phyloP scores from a whole-genome alignment of 2,113 vertebrate species.

The Urocitellus parryii region DNA sequence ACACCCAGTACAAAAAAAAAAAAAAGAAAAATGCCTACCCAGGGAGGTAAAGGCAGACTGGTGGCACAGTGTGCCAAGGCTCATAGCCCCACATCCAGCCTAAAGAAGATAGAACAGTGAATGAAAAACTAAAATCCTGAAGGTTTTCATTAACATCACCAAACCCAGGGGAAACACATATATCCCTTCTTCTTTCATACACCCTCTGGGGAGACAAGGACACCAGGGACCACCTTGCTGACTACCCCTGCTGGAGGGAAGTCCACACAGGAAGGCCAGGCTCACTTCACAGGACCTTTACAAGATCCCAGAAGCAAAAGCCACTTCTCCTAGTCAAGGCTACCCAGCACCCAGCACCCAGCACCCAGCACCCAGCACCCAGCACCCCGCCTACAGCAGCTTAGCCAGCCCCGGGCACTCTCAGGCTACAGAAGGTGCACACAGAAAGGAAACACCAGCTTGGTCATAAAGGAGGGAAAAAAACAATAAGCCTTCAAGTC shows the following conservation, averaged over 20 bases:
- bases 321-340: too few relatives aligned
- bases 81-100: not conserved
- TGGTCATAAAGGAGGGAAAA: fast-evolving
- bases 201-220: not conserved
- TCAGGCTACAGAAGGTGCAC: not conserved
- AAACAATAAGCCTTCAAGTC: not conserved
- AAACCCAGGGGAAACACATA: not conserved
- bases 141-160: not conserved
- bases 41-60: too few relatives aligned
- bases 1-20: too few relatives aligned
- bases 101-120: not conserved
- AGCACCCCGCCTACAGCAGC: not conserved
- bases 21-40: not conserved
- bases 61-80: not conserved
- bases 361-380: not conserved
- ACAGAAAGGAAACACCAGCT: not conserved
- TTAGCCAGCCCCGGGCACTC: fast-evolving
- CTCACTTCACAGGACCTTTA: not conserved
- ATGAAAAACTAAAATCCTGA: not conserved
- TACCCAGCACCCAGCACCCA: too few relatives aligned
- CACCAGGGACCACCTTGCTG: fast-evolving
- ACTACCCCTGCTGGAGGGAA: not conserved
- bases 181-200: not conserved
- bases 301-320: not conserved
- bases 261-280: not conserved